phyloP scores from a whole-genome alignment of 2,888 invertebrate species.

The Bursaphelenchus okinawaensis region DNA sequence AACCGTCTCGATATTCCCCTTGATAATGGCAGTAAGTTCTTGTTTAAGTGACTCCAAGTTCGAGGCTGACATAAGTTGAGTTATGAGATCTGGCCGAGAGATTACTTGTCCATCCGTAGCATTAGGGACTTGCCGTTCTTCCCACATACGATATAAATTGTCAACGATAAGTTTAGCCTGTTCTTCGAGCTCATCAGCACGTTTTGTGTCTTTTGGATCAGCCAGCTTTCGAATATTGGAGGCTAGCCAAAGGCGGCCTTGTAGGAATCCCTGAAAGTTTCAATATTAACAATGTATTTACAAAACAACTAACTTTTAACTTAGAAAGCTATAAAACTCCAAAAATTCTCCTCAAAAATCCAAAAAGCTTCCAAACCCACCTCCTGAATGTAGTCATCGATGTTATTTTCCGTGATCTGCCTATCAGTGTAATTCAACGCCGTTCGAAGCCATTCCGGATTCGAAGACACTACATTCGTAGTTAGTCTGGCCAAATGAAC shows the following conservation, averaged over 20 bases:
- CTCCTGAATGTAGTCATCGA: constrained; percentile 56
- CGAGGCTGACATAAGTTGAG: constrained; percentile 45
- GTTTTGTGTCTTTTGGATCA: constrained; percentile 43
- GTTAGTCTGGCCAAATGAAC: constrained; percentile 47
- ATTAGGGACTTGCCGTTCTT: constrained; percentile 28
- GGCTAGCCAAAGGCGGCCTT: constrained; percentile 53
- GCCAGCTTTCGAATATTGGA: constrained; percentile 50
- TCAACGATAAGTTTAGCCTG: constrained; percentile 56
- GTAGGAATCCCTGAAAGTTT: constrained; percentile 46
- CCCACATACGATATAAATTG: constrained; percentile 54
- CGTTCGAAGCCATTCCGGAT: constrained; percentile 50
- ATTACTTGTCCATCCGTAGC: constrained; percentile 9
- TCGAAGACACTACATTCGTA: constrained; percentile 43
- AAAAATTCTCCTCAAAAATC: background rate
- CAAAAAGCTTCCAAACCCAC: constrained; percentile 15
- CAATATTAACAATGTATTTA: background rate
- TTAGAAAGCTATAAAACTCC: background rate
- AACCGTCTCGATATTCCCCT: constrained; percentile 57
- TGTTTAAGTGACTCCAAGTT: constrained; percentile 49
- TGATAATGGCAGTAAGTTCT: constrained; percentile 50
- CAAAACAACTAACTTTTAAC: background rate
- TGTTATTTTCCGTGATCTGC: constrained; percentile 48
- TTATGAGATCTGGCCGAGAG: constrained; percentile 35
- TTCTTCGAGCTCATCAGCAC: constrained; percentile 55
- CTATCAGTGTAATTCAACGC: constrained; percentile 54